Base-by-base conservation (phyloP, 64 coral and sea anemone species). In the Porites lutea region DNA sequence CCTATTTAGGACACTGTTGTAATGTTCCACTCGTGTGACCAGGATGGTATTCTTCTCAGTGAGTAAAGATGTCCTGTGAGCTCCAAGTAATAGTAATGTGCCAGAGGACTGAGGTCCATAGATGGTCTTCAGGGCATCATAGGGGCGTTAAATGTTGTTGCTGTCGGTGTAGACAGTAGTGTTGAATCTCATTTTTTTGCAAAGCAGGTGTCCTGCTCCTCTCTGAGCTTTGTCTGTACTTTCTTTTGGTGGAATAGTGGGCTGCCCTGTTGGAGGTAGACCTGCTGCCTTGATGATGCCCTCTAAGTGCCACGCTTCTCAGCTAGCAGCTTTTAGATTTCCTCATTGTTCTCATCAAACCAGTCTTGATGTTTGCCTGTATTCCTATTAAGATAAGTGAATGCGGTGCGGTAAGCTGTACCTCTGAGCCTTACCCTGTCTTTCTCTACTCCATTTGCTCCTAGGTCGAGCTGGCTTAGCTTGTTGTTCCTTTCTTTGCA, bases 11-110 rank as follows among this genome's bases (percentile, higher is more conserved):
- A 88, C 74, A 27, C 0, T 27, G 44, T 93, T 45, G 52, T 88
- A 93, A 58, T 93, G 91, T 71, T 79, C 90, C 4, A 81, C 82
- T 72, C 90, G 86, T 76, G 80, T 86, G 8, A 77, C 82, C 21
- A 92, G 81, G 15, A 92, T 92, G 3, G 14, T 37, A 18, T 7
- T n/a, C 51, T 73, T 83, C 27, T 92, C 82, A 84, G 91, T 67
- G 14, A 92, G 12, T 52, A 92, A 71, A n/a, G 23, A 68, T 47
- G 82, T 51, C 3, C 71, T 55, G 66, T 92, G 71, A 4, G 82
- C 58, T 9, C 58, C 2, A 13, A 59, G 58, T 59, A 59, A 13
- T 43, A 81, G 79, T 57, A 51, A 61, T 50, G 66, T 27, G 14
- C 90, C 82, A 37, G 27, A 37, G 27, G 27, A 37, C 27, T 37